Base-by-base conservation (phyloP, 2,113 vertebrate species). In the Elachura formosa region DNA sequence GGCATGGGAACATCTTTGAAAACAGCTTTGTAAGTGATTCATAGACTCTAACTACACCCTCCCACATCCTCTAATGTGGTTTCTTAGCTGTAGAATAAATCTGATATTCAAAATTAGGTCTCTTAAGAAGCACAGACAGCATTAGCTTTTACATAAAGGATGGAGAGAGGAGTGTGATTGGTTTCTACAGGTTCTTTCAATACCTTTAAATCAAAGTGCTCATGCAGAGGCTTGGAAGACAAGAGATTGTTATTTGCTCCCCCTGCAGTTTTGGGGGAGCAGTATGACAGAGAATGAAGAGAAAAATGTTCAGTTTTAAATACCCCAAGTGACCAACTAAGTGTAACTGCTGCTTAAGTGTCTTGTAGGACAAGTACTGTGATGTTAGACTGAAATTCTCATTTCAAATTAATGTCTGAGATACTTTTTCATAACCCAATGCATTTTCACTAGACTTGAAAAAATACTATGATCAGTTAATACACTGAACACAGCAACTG, bases 21-120 rank as follows among this genome's bases (percentile, higher is more conserved):
- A 88, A 29, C 6, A 71, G 29, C 33, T 34, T 62, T 66, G 41
- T 29, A 40, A 8, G 55, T 2, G 6, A 34, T 14, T 18, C 4
- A 3, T 54, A 29, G 40, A 14, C 6, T 2, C 36, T 15, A 92
- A 22, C 38, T n/a, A 15, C 2, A 1, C 4, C 4, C 5, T 11
- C 18, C 31, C 29, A 22, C 29, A 29, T 23, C 9, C 14, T 38
- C 29, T 49, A 36, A 4, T 1, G 7, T 12, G 25, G 9, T 38
- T 71, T 83, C 41, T 56, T 7, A 51, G 66, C 52, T 33, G 5
- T 0, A 55, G 29, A 64, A 52, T n/a, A 19, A 55, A 86, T 33
- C 2, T 18, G 5, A 36, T 11, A 8, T 20, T 51, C 36, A 21
- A 12, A 88, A 33, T 7, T 26, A 46, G 43, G 26, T 34, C 25